Conservation (phyloP, 2,888 invertebrate species). For the Conops quadrifasciatus region DNA sequence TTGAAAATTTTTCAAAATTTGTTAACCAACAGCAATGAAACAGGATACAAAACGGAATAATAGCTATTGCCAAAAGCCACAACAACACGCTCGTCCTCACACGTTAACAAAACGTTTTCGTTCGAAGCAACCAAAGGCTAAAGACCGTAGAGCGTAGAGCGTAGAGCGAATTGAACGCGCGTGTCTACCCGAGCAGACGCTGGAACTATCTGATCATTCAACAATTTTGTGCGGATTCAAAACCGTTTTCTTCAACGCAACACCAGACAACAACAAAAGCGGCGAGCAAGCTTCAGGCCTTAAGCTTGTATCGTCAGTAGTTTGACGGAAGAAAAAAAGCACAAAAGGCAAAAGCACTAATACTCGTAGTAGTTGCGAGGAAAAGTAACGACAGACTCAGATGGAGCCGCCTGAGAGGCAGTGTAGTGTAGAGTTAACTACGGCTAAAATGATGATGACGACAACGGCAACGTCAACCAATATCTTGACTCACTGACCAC, state of each 20-base stretch:
- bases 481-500: background rate
- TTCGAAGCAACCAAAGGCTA: slow-evolving; percentile 14
- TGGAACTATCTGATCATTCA: slow-evolving; percentile 49
- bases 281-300: too few species aligned
- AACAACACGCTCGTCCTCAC: slow-evolving; percentile 28
- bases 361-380: slow-evolving; percentile 27
- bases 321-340: slow-evolving; percentile 5
- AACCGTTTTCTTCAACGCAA: background rate
- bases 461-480: background rate
- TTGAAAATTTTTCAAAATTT: background rate
- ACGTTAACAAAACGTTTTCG: background rate
- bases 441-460: slow-evolving; percentile 2
- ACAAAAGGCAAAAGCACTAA: background rate
- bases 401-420: background rate
- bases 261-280: too few species aligned
- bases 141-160: slow-evolving; percentile 13
- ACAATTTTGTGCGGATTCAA: background rate
- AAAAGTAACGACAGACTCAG: slow-evolving; percentile 42
- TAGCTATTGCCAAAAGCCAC: background rate
- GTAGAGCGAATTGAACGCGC: slow-evolving; percentile 44
- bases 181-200: slow-evolving; percentile 51
- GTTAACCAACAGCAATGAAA: background rate
- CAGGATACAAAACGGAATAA: slow-evolving; percentile 28
- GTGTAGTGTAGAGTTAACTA: background rate
- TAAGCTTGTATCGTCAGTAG: too few species aligned